phyloP scores from a whole-genome alignment of 2,797 vertebrate species.

The Crypturellus tataupa region DNA sequence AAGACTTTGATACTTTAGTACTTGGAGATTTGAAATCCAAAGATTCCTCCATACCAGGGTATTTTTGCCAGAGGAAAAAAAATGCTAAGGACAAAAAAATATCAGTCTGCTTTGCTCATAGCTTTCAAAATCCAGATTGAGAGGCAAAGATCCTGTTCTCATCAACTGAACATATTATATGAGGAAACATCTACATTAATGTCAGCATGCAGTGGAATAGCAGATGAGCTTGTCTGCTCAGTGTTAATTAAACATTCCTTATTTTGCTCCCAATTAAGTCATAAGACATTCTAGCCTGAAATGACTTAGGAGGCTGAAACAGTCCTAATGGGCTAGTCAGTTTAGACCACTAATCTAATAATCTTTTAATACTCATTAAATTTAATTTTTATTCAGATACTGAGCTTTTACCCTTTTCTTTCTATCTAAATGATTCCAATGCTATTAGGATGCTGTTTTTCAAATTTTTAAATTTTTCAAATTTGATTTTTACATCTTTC shows the following conservation, averaged over 20 bases:
- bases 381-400: not conserved
- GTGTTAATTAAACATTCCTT: not conserved
- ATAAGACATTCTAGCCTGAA: not conserved
- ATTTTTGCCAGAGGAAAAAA: not conserved
- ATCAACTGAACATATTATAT: not conserved
- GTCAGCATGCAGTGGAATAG: not conserved
- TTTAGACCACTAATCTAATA: not conserved
- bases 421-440: not conserved
- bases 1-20: not conserved
- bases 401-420: not conserved
- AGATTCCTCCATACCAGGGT: not conserved
- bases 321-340: not conserved
- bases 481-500: not conserved
- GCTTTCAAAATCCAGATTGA: not conserved
- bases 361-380: not conserved
- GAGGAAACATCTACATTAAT: not conserved
- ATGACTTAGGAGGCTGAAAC: not conserved
- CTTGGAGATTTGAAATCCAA: not conserved
- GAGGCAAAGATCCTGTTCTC: not conserved
- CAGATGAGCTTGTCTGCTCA: not conserved
- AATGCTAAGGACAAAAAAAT: not conserved
- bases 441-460: not conserved
- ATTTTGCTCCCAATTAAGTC: not conserved
- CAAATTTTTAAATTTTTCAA: not conserved
- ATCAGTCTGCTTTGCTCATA: not conserved